Evolutionary conservation across 2,888 invertebrate genomes (phyloP).

Genomic region (Lymantria monacha): DNA sequence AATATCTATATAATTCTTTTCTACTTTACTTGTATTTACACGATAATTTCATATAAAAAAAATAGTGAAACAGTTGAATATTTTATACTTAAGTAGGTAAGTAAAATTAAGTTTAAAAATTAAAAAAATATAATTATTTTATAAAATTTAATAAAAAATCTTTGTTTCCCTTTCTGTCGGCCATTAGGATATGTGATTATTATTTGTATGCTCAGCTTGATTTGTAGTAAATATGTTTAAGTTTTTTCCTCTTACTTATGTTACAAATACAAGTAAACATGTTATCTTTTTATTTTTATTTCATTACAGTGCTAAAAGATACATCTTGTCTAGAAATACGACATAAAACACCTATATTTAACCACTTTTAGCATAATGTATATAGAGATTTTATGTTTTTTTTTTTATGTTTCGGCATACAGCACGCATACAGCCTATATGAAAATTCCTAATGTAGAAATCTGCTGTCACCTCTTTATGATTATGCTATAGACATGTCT

Average conservation of each 20-base stretch:
- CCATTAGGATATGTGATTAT: too few relatives aligned
- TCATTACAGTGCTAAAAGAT: constrained; percentile 30
- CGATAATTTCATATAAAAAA: too few relatives aligned
- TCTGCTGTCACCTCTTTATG: constrained; percentile 11
- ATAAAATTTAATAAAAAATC: too few relatives aligned
- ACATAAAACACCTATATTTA: constrained; percentile 18
- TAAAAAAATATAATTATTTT: too few relatives aligned
- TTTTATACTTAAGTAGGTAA: too few relatives aligned
- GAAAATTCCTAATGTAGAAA: constrained; percentile 15
- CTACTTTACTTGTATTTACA: too few relatives aligned
- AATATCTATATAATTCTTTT: too few relatives aligned
- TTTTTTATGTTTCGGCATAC: constrained; percentile 23
- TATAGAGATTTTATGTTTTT: constrained; percentile 30
- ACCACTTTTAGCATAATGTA: constrained; percentile 20
- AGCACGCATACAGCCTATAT: constrained; percentile 5
- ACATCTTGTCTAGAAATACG: constrained; percentile 15
- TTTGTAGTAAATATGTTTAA: constrained; percentile 39
- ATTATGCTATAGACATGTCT: too few relatives aligned
- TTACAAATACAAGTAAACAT: constrained; percentile 38
- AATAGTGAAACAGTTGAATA: too few relatives aligned
- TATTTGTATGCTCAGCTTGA: too few relatives aligned
- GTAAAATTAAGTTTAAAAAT: too few relatives aligned
- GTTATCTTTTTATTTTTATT: constrained; percentile 43
- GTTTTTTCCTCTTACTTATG: not conserved
- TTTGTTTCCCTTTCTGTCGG: too few relatives aligned